A percentile compares a stretch with the other conserved stretches of the same genome.
Evolutionary conservation across 2,888 invertebrate genomes (phyloP).

Genomic region (Callinectes sapidus): DNA sequence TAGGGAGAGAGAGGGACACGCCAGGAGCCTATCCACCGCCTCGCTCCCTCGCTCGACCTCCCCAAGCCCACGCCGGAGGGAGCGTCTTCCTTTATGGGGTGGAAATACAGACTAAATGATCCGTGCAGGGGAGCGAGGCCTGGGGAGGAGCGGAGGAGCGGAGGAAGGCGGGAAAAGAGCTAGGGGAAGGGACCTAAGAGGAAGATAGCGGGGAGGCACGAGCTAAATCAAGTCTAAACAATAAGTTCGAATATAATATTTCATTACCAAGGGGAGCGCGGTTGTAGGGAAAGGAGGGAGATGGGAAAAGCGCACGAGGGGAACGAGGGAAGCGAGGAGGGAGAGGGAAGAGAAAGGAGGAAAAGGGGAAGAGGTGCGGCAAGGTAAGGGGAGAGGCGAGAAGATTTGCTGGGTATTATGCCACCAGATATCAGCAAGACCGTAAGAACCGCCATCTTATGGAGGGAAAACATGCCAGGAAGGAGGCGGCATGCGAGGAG

Average conservation of each 20-base stretch:
- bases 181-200: not conserved
- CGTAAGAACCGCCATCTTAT: not conserved
- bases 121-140: conserved; percentile 29
- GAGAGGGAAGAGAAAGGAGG: not conserved
- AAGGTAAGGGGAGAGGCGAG: conserved; percentile 16
- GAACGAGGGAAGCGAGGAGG: not conserved
- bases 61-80: conserved; percentile 2
- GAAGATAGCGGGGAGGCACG: not conserved
- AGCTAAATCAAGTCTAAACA: conserved; percentile 45
- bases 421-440: conserved; percentile 19
- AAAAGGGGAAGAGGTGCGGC: not conserved
- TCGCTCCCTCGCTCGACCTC: not conserved
- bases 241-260: conserved; percentile 43
- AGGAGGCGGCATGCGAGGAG: not conserved
- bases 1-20: conserved; percentile 25
- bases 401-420: not conserved
- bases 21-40: not conserved
- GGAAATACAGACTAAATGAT: conserved; percentile 42
- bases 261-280: not conserved
- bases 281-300: not conserved
- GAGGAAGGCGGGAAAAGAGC: not conserved
- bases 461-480: conserved; percentile 14
- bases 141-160: not conserved
- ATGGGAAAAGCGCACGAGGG: not conserved
- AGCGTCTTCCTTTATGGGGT: conserved; percentile 42